These are phyloP conservation scores for Trididemnum clinides DNA, from an alignment of 23 tunicate genomes.

Conservation along the genomic window DNA sequence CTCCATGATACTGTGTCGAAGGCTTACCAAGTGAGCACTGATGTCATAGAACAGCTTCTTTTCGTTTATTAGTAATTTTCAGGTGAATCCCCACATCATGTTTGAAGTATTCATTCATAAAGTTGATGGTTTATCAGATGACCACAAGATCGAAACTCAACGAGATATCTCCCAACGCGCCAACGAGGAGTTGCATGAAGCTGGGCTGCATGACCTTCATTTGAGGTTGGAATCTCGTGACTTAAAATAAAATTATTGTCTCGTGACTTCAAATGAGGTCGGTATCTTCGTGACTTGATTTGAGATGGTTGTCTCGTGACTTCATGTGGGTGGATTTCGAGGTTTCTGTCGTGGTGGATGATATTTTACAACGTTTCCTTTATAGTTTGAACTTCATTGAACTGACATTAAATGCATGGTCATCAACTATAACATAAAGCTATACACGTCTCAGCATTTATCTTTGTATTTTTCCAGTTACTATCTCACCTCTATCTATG, in stretches of 20 bases:
- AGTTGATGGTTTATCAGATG: slow-evolving; percentile 96
- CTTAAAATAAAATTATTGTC: no score
- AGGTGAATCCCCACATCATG: slow-evolving; percentile 83
- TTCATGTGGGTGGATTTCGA: no score
- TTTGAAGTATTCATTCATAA: slow-evolving; percentile 93
- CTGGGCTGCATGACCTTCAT: slow-evolving; percentile 59
- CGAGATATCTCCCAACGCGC: slow-evolving; percentile 87
- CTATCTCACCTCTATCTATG: slow-evolving; percentile 89
- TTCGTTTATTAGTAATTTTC: background rate
- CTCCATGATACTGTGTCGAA: slow-evolving; percentile 75
- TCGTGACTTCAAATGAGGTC: no score
- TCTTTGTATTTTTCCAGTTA: slow-evolving; percentile 57
- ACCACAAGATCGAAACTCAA: slow-evolving; percentile 93
- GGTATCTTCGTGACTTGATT: no score
- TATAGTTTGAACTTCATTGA: no score
- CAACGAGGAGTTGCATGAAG: slow-evolving; percentile 84
- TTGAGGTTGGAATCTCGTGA: slow-evolving; percentile 43
- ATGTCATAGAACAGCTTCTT: background rate
- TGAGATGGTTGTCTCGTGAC: no score
- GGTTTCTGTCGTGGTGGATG: no score
- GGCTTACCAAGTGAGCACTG: slow-evolving; percentile 69
- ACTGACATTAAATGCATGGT: no score
- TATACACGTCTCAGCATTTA: no score
- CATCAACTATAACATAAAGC: no score
- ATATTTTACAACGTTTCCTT: no score